These are phyloP conservation scores for Eupithecia centaureata DNA, from an alignment of 2,888 invertebrate species.

Conservation along the genomic window DNA sequence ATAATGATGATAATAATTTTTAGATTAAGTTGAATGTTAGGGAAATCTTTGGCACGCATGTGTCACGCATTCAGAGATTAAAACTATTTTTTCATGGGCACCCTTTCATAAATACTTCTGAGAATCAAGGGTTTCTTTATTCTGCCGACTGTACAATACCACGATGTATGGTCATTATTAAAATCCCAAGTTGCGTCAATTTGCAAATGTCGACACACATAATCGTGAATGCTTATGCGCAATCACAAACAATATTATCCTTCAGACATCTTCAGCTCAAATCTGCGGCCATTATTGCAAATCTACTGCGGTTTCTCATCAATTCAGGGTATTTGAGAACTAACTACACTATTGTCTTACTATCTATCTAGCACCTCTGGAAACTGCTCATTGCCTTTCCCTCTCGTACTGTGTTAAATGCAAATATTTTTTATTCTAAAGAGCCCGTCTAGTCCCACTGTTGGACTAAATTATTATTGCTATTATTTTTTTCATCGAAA, in stretches of 20 bases:
- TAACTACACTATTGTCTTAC: constrained; percentile 3
- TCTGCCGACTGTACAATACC: neutral
- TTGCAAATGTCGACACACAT: constrained; percentile 37
- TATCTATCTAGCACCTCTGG: neutral
- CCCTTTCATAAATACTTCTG: neutral
- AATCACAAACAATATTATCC: constrained; percentile 25
- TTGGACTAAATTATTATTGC: neutral
- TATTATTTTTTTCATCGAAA: too few relatives aligned
- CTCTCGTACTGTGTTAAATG: neutral
- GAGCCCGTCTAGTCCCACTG: neutral
- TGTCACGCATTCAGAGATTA: too few relatives aligned
- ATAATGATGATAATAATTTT: neutral
- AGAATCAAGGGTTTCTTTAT: neutral
- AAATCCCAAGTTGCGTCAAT: constrained; percentile 30
- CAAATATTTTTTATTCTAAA: neutral
- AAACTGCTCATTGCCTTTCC: neutral
- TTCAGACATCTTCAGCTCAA: constrained; percentile 24
- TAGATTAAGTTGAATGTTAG: neutral
- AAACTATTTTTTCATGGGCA: too few relatives aligned
- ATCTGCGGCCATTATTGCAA: constrained; percentile 17
- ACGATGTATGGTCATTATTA: constrained; percentile 14
- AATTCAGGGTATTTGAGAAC: constrained; percentile 16
- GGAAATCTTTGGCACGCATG: too few relatives aligned
- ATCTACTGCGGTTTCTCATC: constrained; percentile 13
- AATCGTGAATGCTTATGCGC: constrained; percentile 28